Base-by-base conservation (phyloP, 2,113 vertebrate genomes). In the Pleuronectes platessa region DNA sequence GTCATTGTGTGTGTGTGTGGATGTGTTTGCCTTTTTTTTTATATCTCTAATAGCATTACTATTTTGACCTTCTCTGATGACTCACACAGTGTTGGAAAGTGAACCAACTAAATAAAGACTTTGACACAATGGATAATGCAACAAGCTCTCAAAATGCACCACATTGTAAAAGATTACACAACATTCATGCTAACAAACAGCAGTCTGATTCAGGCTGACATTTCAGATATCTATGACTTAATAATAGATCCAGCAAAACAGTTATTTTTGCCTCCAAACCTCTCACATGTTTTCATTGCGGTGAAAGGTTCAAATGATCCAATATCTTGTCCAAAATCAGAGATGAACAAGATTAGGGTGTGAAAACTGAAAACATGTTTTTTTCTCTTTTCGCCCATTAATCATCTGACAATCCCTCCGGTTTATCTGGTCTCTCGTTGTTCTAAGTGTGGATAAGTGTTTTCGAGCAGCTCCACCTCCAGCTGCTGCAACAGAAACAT, bases 21-120 rank as follows among this genome's bases (percentile, higher is more conserved):
- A 9, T 51, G 68, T 73, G 56, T 71, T 51, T 40, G n/a, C 51
- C 49, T 55, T 71, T 65, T 79, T 87, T 70, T 77, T 85, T 81
- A 27, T 86, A 61, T 63, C 67, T 47, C 78, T 47, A 59, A 73
- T 55, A 59, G 71, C 23, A 11, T 81, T 74, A 24, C 69, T 59
- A 58, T 35, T 54, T 64, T 77, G 71, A 81, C 77, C 76, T 71
- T 72, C 35, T 66, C 55, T 18, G 24, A 78, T 18, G 37, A 81
- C 42, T 58, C 49, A 24, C 47, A 79, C 61, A 45, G 37, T 3
- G 61, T 11, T 8, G 20, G 8, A 18, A 24, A 7, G 2, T 23
- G 13, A 63, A 45, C 4, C 10, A 42, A 42, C 31, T 21, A 40
- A 61, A 27, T 27, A 21, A 18, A 60, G 12, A 14, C 15, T 26